Conservation (phyloP, 2,113 vertebrate genomes). For the Sylvilagus bachmani region DNA sequence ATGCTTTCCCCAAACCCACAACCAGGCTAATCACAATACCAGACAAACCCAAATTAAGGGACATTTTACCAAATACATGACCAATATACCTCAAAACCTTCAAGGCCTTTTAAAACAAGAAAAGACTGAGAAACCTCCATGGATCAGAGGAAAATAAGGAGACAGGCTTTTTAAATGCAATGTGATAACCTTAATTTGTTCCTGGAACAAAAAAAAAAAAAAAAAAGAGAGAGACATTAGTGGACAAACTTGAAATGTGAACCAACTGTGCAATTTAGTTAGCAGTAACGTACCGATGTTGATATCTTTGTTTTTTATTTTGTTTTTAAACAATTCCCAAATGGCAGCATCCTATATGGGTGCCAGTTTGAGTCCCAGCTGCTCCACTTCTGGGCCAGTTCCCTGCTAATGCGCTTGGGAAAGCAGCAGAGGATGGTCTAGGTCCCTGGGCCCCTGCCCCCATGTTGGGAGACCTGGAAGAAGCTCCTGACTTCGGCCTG, state of each 20-base stretch:
- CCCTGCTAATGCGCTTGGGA: too few species aligned
- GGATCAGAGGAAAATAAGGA: background rate
- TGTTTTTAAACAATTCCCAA: too few species aligned
- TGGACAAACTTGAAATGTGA: conserved; percentile 21
- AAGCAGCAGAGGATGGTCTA: too few species aligned
- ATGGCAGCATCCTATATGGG: too few species aligned
- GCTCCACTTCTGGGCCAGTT: too few species aligned
- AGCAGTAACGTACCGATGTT: background rate
- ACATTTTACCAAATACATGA: conserved; percentile 14
- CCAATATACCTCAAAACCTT: conserved; percentile 7
- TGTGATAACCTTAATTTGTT: background rate
- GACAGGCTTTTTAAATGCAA: background rate
- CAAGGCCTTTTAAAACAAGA: background rate
- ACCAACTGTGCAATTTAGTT: background rate
- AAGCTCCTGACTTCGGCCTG: too few species aligned
- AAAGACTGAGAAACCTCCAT: background rate
- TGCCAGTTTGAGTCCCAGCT: too few species aligned
- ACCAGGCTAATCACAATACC: conserved; percentile 7
- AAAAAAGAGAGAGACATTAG: background rate
- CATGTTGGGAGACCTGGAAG: too few species aligned
- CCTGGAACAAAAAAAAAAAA: background rate
- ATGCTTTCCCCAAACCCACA: conserved; percentile 1
- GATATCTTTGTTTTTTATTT: background rate
- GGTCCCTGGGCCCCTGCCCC: too few species aligned
- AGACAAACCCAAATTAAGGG: conserved; percentile 7